phyloP scores from a whole-genome alignment of 1,140 invertebrate genomes.

The Ylistrum balloti region DNA sequence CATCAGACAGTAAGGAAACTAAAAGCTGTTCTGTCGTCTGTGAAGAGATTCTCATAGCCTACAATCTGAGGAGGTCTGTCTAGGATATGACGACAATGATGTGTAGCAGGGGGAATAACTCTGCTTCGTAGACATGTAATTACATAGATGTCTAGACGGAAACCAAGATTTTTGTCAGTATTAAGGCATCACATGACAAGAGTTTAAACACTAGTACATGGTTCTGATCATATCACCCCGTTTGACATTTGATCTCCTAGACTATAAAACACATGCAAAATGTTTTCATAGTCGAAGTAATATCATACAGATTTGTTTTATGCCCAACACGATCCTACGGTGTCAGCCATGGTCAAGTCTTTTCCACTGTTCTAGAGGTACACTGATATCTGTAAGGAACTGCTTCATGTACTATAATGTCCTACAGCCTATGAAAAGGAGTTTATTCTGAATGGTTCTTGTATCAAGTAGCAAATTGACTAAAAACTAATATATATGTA shows the following conservation, averaged over 20 bases:
- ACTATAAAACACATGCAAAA: constrained; percentile 2
- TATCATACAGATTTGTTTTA: background rate
- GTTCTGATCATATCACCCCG: background rate
- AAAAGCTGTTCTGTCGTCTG: background rate
- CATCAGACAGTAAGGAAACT: background rate
- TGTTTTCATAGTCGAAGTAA: background rate
- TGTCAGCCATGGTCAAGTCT: background rate
- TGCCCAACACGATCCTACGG: background rate
- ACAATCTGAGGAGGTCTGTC: background rate
- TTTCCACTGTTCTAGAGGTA: background rate
- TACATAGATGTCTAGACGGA: background rate
- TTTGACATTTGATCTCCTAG: background rate
- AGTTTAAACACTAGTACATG: background rate
- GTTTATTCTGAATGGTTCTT: too few relatives aligned
- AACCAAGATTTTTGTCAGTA: background rate
- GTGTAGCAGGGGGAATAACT: background rate
- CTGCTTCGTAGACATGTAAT: background rate
- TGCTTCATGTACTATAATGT: too few relatives aligned
- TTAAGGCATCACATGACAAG: background rate
- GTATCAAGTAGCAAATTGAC: too few relatives aligned
- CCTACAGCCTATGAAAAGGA: too few relatives aligned
- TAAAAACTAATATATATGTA: too few relatives aligned
- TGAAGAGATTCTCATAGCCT: background rate
- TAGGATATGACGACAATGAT: background rate
- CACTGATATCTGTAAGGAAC: too few relatives aligned